A percentile compares a stretch with the other conserved stretches of the same genome.
Evolutionary conservation across 2,888 invertebrate species (phyloP).

Genomic region (Leptopterna dolabrata): DNA sequence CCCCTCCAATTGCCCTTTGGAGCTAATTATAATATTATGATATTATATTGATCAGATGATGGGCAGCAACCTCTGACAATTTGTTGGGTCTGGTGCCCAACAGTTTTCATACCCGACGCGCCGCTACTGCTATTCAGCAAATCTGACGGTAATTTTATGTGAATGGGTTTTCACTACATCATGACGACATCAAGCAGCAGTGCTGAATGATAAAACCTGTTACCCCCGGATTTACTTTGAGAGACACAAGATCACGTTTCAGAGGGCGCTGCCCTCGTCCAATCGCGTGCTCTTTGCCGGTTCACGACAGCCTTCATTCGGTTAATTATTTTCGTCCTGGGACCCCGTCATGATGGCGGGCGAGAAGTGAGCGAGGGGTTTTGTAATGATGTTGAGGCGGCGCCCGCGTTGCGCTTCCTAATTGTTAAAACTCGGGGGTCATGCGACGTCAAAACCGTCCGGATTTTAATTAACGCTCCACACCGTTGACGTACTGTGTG

Average conservation of each 20-base stretch:
- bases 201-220: no score
- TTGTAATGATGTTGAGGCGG: slow-evolving; percentile 38
- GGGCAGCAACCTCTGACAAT: no score
- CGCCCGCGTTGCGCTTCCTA: slow-evolving; percentile 16
- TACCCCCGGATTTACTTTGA: background rate
- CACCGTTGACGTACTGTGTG: slow-evolving; percentile 5
- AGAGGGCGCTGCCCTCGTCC: background rate
- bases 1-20: no score
- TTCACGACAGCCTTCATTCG: slow-evolving; percentile 26
- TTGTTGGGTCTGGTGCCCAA: no score
- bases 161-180: no score
- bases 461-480: slow-evolving; percentile 42
- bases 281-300: slow-evolving; percentile 25
- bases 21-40: no score
- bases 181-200: no score
- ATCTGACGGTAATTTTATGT: no score
- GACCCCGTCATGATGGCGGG: background rate
- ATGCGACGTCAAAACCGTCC: slow-evolving; percentile 46
- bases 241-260: background rate
- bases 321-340: slow-evolving; percentile 12
- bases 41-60: no score
- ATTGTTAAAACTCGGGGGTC: slow-evolving; percentile 51
- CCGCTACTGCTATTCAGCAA: no score
- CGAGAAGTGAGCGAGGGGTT: background rate
- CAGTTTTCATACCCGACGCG: no score